Base-by-base conservation (phyloP, 2,888 invertebrate species). In the Eupithecia tripunctaria region DNA sequence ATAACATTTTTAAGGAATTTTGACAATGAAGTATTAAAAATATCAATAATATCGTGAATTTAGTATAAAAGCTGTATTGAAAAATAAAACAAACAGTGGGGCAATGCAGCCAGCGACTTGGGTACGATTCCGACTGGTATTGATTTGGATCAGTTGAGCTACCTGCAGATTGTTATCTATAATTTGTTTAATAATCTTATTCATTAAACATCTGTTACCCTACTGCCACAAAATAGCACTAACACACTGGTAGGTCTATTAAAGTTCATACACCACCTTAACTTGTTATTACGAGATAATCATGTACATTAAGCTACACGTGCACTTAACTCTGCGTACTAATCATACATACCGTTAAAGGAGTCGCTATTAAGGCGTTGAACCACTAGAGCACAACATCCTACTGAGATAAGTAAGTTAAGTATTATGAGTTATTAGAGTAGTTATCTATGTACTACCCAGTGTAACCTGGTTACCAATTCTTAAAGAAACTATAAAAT, bases 231-330 rank as follows among this genome's bases (percentile, higher is more conserved):
- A 47, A 47, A 4, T 25, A 51, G 10, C 47, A 51, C 21, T 51
- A 10, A 12, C 51, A 70, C 64, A 21, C 66, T 36, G 71, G 71
- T 69, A 29, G 68, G 70, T 73, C 73, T 66, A 75, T 76, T 67
- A 76, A 64, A 68, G 70, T 62, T 68, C 56, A 38, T 73, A 64
- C 68, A 29, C 67, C 66, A 64, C 41, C 69, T 73, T 66, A 76
- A 66, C 72, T 67, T 74, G 70, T 77, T 70, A 78, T 80, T 79
- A 79, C 72, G 47, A 70, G 68, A 74, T 81, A 77, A 80, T 80
- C 67, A 74, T 27, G 47, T 71, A 75, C 73, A 78, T 81, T 76
- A 74, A 15, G 66, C 60, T 47, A 67, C 71, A 63, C 64, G 60
- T 66, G 67, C 70, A 74, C 70, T 70, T 66, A 75, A 71, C 63